A percentile compares a stretch with the other conserved stretches of the same genome.
phyloP scores from a whole-genome alignment of 2,113 vertebrate species.

The Oxygymnocypris stewartii region DNA sequence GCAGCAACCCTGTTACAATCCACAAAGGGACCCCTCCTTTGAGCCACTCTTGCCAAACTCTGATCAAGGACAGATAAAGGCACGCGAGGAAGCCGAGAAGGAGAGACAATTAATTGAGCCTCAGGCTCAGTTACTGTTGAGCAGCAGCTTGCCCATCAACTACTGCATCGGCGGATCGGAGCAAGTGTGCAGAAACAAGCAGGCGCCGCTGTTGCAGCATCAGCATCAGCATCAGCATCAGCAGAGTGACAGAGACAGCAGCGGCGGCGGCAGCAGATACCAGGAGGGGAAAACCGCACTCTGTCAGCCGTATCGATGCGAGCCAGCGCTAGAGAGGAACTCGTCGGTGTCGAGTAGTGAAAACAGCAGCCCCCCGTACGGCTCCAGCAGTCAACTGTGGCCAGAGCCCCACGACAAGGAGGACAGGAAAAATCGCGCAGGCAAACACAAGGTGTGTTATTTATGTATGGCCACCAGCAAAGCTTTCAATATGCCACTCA shows the following conservation, averaged over 20 bases:
- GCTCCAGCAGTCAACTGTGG: slow-evolving; percentile 77
- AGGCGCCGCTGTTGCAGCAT: slow-evolving; percentile 56
- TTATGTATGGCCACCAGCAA: slow-evolving; percentile 11
- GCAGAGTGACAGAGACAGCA: slow-evolving; percentile 46
- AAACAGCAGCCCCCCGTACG: slow-evolving; percentile 73
- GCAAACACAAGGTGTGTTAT: slow-evolving; percentile 68
- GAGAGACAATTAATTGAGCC: slow-evolving; percentile 66
- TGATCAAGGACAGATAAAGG: slow-evolving; percentile 70
- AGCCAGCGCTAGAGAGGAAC: slow-evolving; percentile 63
- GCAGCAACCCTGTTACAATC: slow-evolving; percentile 70
- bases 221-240: slow-evolving; percentile 56
- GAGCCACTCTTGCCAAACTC: slow-evolving; percentile 71
- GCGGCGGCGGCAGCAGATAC: slow-evolving; percentile 19
- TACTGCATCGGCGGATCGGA: slow-evolving; percentile 58
- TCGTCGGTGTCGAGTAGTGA: slow-evolving; percentile 70
- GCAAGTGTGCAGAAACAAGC: slow-evolving; percentile 60
- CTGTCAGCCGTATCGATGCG: slow-evolving; percentile 58
- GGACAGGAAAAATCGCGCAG: slow-evolving; percentile 70
- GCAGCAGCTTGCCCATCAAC: slow-evolving; percentile 58
- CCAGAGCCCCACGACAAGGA: slow-evolving; percentile 73
- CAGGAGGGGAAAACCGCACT: slow-evolving; percentile 54
- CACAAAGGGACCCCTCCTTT: slow-evolving; percentile 74
- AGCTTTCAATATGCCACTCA: not conserved
- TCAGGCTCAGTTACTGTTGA: slow-evolving; percentile 65
- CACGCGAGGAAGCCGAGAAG: slow-evolving; percentile 54